These are phyloP conservation scores for Uria aalge DNA, from an alignment of 2,113 vertebrate species.

Conservation along the genomic window DNA sequence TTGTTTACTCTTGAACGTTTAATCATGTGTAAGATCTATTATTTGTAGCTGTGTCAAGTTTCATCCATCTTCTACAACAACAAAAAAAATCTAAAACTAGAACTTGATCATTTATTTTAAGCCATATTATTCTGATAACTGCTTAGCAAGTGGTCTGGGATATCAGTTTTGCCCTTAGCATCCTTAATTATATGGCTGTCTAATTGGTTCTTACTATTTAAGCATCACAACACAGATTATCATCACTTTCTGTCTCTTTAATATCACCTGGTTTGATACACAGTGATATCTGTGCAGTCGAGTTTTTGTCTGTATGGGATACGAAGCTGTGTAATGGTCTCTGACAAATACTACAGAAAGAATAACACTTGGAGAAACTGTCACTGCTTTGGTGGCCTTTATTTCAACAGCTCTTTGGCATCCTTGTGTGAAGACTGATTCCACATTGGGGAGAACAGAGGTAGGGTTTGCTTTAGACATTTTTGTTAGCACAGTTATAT, in stretches of 20 bases:
- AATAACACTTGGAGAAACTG: not conserved
- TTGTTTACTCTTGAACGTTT: not conserved
- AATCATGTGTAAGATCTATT: not conserved
- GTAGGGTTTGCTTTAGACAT: not conserved
- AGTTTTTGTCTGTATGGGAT: not conserved
- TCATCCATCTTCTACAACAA: not conserved
- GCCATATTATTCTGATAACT: not conserved
- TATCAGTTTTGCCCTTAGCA: not conserved
- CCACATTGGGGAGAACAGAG: not conserved
- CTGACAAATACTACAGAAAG: not conserved
- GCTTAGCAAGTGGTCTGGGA: not conserved
- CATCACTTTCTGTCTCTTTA: not conserved
- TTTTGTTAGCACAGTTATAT: not conserved
- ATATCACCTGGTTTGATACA: not conserved
- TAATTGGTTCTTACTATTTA: not conserved
- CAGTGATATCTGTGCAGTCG: not conserved
- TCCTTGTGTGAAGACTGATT: not conserved
- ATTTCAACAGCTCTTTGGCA: not conserved
- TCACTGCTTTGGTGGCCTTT: not conserved
- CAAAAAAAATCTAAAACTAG: not conserved
- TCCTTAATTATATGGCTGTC: not conserved
- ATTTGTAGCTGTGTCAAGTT: not conserved
- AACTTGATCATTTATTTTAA: not conserved
- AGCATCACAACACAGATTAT: not conserved
- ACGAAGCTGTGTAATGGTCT: not conserved